Evolutionary conservation across 2,113 vertebrate genomes (phyloP), one percentile per base, ranked within the genome.

Genomic region (Cathartes aura): DNA sequence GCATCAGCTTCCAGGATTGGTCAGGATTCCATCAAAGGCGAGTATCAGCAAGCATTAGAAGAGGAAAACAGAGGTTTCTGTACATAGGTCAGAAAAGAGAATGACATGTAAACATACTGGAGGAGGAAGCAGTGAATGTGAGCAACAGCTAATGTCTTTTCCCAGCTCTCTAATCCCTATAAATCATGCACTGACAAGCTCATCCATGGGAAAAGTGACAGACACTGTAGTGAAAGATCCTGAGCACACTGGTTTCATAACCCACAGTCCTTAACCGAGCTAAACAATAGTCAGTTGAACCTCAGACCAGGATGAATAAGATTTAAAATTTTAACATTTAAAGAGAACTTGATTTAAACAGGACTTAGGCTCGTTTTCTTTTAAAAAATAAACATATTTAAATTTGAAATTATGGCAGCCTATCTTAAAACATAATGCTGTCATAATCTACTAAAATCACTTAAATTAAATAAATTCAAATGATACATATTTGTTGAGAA

Each of bases 321-420:
- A 64, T 22, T 38, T 53, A 71, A 58, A 53, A 74, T 14, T 29
- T 42, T 67, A 68, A 47, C 12, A 22, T 59, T 86, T 53, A 76
- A 55, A 48, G 2, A 87, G 15, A 72, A 63, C 6, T 73, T 78
- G 6, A 79, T 53, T 34, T 26, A 73, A 95, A 68, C 19, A 82
- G 20, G 14, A 38, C 3, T n/a, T 47, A 43, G 4, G 4, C 5
- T 0, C 0, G 4, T 6, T 42, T 87, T 50, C 22, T 67, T 58
- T 48, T 73, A 11, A 30, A 90, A 94, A 82, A 42, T 11, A 66
- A 62, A 62, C 16, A 15, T 70, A 6, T 18, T 58, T 45, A 27
- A 59, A 48, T 62, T 45, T 68, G 5, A 72, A 71, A 78, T 88
- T 36, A 85, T 32, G 9, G 53, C 15, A 38, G 36, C 17, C 16